These are phyloP conservation scores for Bergia puertoricense DNA, from an alignment of 92 coral and sea anemone species.

Conservation along the genomic window DNA sequence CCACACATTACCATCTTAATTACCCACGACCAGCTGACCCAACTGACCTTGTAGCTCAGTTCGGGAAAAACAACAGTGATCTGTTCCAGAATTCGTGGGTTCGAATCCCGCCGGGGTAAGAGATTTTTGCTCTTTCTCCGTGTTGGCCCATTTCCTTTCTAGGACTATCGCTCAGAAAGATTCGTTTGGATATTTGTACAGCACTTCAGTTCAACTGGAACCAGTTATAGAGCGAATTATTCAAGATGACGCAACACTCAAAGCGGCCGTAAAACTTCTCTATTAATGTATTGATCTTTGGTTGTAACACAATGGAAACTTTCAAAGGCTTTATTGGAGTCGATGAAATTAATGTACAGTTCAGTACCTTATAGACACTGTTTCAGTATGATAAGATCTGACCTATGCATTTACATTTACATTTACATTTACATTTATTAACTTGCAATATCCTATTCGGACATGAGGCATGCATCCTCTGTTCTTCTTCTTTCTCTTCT, in stretches of 20 bases:
- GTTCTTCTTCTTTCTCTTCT: neutral
- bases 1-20: too few relatives aligned
- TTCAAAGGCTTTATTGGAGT: constrained; percentile 22
- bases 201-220: neutral
- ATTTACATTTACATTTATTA: neutral
- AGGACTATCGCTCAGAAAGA: too few relatives aligned
- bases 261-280: neutral
- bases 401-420: neutral
- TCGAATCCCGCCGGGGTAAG: too few relatives aligned
- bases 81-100: too few relatives aligned
- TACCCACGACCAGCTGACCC: too few relatives aligned
- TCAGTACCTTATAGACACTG: constrained; percentile 44
- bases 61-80: too few relatives aligned
- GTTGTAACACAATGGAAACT: constrained; percentile 11
- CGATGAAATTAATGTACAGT: constrained; percentile 33
- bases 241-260: constrained; percentile 38
- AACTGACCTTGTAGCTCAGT: too few relatives aligned
- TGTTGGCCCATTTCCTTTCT: too few relatives aligned
- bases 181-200: too few relatives aligned
- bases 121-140: too few relatives aligned
- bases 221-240: constrained; percentile 1
- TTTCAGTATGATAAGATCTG: constrained; percentile 45
- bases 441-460: too few relatives aligned
- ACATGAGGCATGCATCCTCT: too few relatives aligned
- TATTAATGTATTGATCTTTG: constrained; percentile 7